A percentile compares a stretch with the other conserved stretches of the same genome.
Evolutionary conservation across 2,888 invertebrate species (phyloP).

Genomic region (Notodonta ziczac): DNA sequence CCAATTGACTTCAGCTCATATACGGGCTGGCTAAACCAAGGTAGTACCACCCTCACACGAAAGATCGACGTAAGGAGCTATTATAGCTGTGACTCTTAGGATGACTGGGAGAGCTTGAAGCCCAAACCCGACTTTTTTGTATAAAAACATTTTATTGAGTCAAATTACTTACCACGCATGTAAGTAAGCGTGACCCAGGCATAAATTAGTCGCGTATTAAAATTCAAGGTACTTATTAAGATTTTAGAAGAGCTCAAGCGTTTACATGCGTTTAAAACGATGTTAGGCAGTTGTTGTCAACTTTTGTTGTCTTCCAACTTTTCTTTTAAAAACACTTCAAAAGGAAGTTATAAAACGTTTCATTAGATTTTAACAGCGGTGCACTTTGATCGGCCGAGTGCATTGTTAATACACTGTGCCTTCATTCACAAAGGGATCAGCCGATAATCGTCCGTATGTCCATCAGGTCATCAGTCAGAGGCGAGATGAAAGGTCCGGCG

Average conservation of each 20-base stretch:
- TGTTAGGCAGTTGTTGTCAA: not conserved
- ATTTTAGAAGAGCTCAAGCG: no score
- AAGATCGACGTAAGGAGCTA: no score
- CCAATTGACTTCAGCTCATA: no score
- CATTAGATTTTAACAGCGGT: conserved; percentile 19
- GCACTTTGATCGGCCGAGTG: conserved; percentile 68
- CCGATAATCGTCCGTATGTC: conserved; percentile 73
- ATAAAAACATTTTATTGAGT: no score
- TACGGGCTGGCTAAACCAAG: no score
- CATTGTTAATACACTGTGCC: conserved; percentile 67
- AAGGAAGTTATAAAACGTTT: conserved; percentile 16
- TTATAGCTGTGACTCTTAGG: no score
- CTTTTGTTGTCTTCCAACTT: conserved; percentile 4
- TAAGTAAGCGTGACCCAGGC: not conserved
- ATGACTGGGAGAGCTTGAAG: no score
- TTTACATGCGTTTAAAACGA: no score
- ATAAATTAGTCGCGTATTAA: not conserved
- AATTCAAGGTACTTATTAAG: not conserved
- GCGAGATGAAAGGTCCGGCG: conserved; percentile 67
- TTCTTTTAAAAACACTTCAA: conserved; percentile 9
- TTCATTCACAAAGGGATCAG: conserved; percentile 69
- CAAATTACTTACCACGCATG: conserved; percentile 2
- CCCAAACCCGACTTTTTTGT: no score
- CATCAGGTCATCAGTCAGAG: conserved; percentile 78
- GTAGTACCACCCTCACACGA: no score